These are phyloP conservation scores for Eretmocerus hayati DNA, from an alignment of 2,888 invertebrate genomes.

Conservation along the genomic window DNA sequence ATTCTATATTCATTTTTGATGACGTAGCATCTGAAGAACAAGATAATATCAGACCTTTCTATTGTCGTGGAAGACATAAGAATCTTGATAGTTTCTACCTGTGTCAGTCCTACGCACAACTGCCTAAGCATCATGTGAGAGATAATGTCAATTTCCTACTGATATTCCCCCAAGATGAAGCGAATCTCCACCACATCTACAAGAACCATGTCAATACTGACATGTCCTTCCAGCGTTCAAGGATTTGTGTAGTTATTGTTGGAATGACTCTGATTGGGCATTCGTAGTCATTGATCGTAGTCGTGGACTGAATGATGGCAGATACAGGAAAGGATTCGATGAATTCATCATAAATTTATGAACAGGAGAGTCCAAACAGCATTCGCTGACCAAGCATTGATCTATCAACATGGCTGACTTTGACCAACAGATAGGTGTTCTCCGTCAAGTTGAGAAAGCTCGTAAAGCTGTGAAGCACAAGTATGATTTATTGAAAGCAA, in stretches of 20 bases:
- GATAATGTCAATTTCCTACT: too few species aligned
- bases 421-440: too few species aligned
- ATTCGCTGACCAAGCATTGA: too few species aligned
- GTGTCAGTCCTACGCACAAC: background rate
- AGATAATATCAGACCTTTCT: slow-evolving; percentile 23
- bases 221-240: too few species aligned
- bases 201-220: too few species aligned
- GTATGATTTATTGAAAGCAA: background rate
- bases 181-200: too few species aligned
- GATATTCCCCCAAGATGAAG: too few species aligned
- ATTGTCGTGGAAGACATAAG: slow-evolving; percentile 25
- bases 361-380: too few species aligned
- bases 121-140: too few species aligned
- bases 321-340: slow-evolving; percentile 36
- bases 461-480: too few species aligned
- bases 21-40: slow-evolving; percentile 37
- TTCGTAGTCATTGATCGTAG: slow-evolving; percentile 35
- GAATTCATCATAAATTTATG: too few species aligned
- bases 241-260: slow-evolving; percentile 33
- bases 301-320: slow-evolving; percentile 27
- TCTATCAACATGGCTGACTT: background rate
- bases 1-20: slow-evolving; percentile 44
- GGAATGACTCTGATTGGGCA: slow-evolving; percentile 30
- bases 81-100: slow-evolving; percentile 34
- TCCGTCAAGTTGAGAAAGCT: too few species aligned